phyloP scores from a whole-genome alignment of 2,797 vertebrate genomes.

The Anolis apletophallus region DNA sequence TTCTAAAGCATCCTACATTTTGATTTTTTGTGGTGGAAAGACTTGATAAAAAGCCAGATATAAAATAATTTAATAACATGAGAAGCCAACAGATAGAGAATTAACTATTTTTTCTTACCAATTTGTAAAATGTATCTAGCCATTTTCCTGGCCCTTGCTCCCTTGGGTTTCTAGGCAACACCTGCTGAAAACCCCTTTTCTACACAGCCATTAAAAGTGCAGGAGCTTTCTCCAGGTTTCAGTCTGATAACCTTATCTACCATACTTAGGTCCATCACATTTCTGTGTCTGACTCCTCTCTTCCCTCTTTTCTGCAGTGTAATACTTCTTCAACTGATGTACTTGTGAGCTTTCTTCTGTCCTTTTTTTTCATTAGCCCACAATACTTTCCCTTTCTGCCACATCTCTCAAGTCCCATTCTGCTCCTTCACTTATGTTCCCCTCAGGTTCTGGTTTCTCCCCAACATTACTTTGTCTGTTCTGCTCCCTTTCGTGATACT shows the following conservation, averaged over 20 bases:
- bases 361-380: not conserved
- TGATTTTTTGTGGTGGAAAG: not conserved
- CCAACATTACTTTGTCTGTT: not conserved
- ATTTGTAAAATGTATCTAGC: not conserved
- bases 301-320: not conserved
- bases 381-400: not conserved
- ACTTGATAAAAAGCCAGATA: not conserved
- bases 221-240: too few relatives aligned
- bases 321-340: not conserved
- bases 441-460: not conserved
- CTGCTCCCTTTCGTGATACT: not conserved
- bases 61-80: not conserved
- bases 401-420: not conserved
- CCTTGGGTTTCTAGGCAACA: not conserved
- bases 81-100: not conserved
- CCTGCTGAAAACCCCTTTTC: too few relatives aligned
- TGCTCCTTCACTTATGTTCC: not conserved
- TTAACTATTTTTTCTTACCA: not conserved
- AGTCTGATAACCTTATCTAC: not conserved
- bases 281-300: not conserved
- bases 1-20: not conserved
- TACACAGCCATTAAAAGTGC: too few relatives aligned
- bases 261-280: not conserved
- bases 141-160: not conserved
- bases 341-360: not conserved